Evolutionary conservation across 2,113 vertebrate species (phyloP), one percentile per base, ranked within the genome.

Genomic region (Boleophthalmus pectinirostris): DNA sequence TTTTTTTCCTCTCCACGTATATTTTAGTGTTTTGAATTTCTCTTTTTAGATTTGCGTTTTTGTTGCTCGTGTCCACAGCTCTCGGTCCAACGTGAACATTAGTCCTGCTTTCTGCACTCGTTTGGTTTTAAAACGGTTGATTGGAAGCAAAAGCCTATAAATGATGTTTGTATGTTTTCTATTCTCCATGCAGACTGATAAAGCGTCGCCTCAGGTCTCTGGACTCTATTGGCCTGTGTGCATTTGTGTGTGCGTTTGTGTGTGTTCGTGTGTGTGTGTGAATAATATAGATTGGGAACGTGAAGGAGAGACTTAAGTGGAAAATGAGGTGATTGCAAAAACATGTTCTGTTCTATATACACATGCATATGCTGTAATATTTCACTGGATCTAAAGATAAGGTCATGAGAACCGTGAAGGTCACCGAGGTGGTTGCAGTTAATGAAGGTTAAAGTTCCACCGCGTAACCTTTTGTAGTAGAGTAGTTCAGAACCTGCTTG

Each of bases 311-410:
- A 75, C 80, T 72, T 43, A 21, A 86, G 80, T 89, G 87, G 87
- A 85, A 90, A 90, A 86, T 82, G 71, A 88, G 84, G 85, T 88
- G 87, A 87, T 88, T 89, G 87, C 79, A 81, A 71, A 81, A 84
- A 79, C 77, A 77, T 87, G 83, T 75, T 83, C 72, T 58, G 29
- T 43, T 58, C 21, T 85, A 84, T 43, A 89, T 73, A 60, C 74
- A 76, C 79, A 84, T 68, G 14, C 46, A 47, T 2, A 47, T 14
- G 3, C 15, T 47, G 13, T 15, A 14, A 4, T 15, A 14, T 16
- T 47, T 47, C 15, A 14, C 4, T 47, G 46, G 16, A 47, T 47
- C 46, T 47, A 45, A 8, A 29, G 29, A 29, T 29, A 29, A 29
- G 29, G 29, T 2, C 29, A 29, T 29, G 29, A 29, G 45, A 46